These are phyloP conservation scores for Drosophila recens DNA, from an alignment of 2,888 invertebrate genomes.

Conservation along the genomic window DNA sequence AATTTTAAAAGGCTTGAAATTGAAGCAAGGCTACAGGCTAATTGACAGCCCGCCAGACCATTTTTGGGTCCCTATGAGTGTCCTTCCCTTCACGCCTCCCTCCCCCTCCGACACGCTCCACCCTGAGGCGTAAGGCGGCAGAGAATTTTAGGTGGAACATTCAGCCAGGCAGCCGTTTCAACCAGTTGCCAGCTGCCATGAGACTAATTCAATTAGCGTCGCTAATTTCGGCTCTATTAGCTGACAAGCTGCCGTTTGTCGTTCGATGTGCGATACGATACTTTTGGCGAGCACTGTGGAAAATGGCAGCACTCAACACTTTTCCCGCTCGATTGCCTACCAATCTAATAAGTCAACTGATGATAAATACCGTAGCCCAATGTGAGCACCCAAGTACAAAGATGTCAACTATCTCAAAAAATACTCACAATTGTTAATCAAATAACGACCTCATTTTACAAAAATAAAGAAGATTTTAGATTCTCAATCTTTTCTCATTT, in stretches of 20 bases:
- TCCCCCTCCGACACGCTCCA: not conserved
- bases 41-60: conserved; percentile 48
- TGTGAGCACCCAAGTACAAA: not conserved
- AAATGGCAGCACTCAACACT: conserved; percentile 49
- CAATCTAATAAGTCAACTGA: conserved; percentile 38
- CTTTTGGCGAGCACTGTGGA: conserved; percentile 36
- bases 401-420: not conserved
- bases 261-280: conserved; percentile 33
- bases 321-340: conserved; percentile 1
- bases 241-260: conserved; percentile 50
- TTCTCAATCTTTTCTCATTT: too few species aligned
- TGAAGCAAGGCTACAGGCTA: conserved; percentile 61
- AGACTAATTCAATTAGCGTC: conserved; percentile 67
- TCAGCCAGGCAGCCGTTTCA: not conserved
- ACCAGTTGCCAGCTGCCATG: conserved; percentile 46
- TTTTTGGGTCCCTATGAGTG: conserved; percentile 6
- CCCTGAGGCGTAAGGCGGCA: not conserved
- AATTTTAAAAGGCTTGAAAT: conserved; percentile 73
- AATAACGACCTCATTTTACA: too few species aligned
- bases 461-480: too few species aligned
- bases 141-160: conserved; percentile 2
- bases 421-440: not conserved
- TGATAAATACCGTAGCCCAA: conserved; percentile 18
- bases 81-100: not conserved
- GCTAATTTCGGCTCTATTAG: conserved; percentile 74